Evolutionary conservation across 2,888 invertebrate genomes (phyloP).

Genomic region (Steromphala cineraria): DNA sequence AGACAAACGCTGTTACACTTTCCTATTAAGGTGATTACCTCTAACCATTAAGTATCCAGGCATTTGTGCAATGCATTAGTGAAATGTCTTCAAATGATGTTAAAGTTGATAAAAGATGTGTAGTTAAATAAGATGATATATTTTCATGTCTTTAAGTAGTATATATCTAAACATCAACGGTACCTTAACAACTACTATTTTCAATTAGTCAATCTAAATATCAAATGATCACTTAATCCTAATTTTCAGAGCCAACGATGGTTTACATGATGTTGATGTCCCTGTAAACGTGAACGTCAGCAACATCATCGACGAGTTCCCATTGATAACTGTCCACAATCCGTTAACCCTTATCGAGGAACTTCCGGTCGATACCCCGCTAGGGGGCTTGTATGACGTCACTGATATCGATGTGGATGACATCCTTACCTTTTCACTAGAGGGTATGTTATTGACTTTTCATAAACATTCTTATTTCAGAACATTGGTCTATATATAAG

Average conservation of each 20-base stretch:
- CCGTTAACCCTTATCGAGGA: neutral
- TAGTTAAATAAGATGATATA: too few species aligned
- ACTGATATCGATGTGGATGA: neutral
- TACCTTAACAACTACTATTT: too few species aligned
- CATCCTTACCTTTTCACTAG: neutral
- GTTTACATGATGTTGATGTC: neutral
- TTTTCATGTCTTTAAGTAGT: too few species aligned
- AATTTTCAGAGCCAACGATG: conserved; percentile 9
- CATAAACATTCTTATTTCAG: too few species aligned
- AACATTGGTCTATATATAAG: too few species aligned
- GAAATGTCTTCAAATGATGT: too few species aligned
- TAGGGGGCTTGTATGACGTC: neutral
- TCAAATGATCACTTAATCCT: too few species aligned
- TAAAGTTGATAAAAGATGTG: too few species aligned
- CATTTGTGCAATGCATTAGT: too few species aligned
- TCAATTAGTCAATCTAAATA: too few species aligned
- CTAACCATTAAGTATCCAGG: too few species aligned
- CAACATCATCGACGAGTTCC: neutral
- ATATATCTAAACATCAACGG: too few species aligned
- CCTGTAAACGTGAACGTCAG: neutral
- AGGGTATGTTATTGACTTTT: neutral
- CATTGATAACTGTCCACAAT: neutral
- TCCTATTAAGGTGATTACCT: neutral
- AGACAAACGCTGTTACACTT: neutral
- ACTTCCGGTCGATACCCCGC: neutral